Base-by-base conservation (phyloP, 1,140 invertebrate species). In the Tribolium castaneum region DNA sequence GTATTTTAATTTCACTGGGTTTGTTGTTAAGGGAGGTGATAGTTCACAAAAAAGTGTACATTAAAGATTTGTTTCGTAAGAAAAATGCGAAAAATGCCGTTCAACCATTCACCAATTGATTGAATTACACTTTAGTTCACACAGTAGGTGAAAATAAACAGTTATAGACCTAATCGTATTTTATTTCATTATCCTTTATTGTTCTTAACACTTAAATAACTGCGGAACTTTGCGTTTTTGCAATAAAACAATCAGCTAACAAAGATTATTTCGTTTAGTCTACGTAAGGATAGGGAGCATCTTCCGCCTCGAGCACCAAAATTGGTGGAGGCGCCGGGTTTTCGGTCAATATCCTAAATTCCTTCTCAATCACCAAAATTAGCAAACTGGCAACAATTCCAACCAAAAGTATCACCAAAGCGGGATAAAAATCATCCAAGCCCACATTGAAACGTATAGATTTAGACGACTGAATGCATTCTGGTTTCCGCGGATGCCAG, bases 361-460 rank as follows among this genome's bases (percentile, higher is more conserved):
- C 16, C 14, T 76, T 62, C 13, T 76, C 59, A n/a, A 62, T 12
- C 1, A 62, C 19, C 6, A 76, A 62, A n/a, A 76, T 35, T 7
- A 30, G 13, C 54, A 76, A 62, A 76, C 74, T 76, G 30, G 25
- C 22, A 3, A 19, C 7, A 12, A 76, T 25, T 34, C 74, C 74
- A 39, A 76, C n/a, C 22, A 59, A 49, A 50, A 59, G 35, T 16
- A 76, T 22, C 12, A 66, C 30, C 45, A 76, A 52, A 25, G 59
- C 75, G 2, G 75, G 75, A 70, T 76, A 76, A 35, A 76, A 76
- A 22, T 76, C 75, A 10, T 76, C 62, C 34, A 76, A 52, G 6
- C 75, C 62, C 14, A 76, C 50, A 16, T 76, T 50, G 25, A 76
- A 76, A 54, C 10, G 39, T 9, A 66, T 66, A 12, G 59, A 52